phyloP scores from a whole-genome alignment of 2,888 invertebrate genomes.

The Chloromyia formosa region DNA sequence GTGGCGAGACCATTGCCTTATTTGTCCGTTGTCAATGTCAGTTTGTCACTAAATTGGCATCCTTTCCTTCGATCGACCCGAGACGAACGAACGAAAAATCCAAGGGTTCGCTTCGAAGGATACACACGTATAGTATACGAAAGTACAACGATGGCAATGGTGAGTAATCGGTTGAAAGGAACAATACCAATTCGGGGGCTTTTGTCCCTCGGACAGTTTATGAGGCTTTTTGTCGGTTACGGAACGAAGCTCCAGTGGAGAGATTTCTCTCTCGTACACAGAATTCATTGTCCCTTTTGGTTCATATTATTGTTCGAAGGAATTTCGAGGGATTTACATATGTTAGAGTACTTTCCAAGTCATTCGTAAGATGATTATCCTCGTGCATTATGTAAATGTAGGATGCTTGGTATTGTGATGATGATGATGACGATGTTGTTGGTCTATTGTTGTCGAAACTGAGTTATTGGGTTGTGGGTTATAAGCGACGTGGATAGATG shows the following conservation, averaged over 20 bases:
- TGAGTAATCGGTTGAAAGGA: constrained; percentile 13
- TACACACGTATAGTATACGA: no score
- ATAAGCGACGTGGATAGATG: no score
- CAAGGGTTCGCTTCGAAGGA: no score
- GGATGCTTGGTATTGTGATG: no score
- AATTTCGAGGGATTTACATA: constrained; percentile 22
- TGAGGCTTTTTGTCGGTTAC: neutral
- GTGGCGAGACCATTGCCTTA: constrained; percentile 24
- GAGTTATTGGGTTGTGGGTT: no score
- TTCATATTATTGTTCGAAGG: constrained; percentile 9
- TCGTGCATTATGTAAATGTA: neutral
- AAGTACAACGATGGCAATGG: neutral
- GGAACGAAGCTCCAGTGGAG: no score
- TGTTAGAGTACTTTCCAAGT: constrained; percentile 6
- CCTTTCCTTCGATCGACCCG: neutral
- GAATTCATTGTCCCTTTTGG: constrained; percentile 26
- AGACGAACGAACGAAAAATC: neutral
- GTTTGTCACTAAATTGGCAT: constrained; percentile 34
- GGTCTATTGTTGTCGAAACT: no score
- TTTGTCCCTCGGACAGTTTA: neutral
- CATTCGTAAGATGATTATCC: constrained; percentile 6
- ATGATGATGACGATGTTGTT: no score
- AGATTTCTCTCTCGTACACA: neutral
- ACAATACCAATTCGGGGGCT: neutral
- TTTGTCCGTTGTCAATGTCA: constrained; percentile 29